Base-by-base conservation (phyloP, 2,113 vertebrate species). In the Andinoacara biseriatus region DNA sequence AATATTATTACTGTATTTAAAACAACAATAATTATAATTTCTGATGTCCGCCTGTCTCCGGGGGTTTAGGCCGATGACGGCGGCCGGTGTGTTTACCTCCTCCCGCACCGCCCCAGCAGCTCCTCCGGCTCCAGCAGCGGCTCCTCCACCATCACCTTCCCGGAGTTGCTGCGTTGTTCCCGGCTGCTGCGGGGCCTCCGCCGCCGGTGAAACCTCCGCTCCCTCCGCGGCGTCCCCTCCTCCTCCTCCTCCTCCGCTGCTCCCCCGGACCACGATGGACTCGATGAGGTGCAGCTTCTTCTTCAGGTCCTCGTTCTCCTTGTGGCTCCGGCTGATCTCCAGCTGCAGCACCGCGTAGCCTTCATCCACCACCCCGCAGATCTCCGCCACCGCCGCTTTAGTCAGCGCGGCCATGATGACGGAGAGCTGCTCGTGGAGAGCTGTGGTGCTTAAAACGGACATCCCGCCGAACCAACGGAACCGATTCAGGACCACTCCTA, bases 251-350 rank as follows among this genome's bases (percentile, higher is more conserved):
- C 60, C 40, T 0, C 69, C 87, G 24, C 74, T 3, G 58, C 62
- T 40, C 2, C 89, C 92, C 0, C 88, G 91, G 31, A 91, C 81
- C 69, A 94, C 88, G 33, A 93, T 94, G 58, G 93, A 93, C 92
- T 95, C 89, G 78, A 94, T 94, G 74, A 94, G 87, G 60, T 90
- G 90, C 78, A 95, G 89, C 59, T 94, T 94, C 87, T 90, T 93
- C 88, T n/a, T 75, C 81, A 95, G 91, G 63, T 88, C 91, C 13
- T 93, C 72, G 90, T 94, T 94, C 86, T 95, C 93, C 80, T 82
- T 22, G 79, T 72, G 87, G 40, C 87, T 91, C 4, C 93, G 84
- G 56, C 5, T 63, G 58, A 95, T 87, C 85, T 95, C 94, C 80
- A 74, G 22, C 59, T 85, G 92, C 78, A 95, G 86, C 57, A 54